These are phyloP conservation scores for Vanessa atalanta DNA, from an alignment of 1,140 invertebrate genomes.

Conservation along the genomic window DNA sequence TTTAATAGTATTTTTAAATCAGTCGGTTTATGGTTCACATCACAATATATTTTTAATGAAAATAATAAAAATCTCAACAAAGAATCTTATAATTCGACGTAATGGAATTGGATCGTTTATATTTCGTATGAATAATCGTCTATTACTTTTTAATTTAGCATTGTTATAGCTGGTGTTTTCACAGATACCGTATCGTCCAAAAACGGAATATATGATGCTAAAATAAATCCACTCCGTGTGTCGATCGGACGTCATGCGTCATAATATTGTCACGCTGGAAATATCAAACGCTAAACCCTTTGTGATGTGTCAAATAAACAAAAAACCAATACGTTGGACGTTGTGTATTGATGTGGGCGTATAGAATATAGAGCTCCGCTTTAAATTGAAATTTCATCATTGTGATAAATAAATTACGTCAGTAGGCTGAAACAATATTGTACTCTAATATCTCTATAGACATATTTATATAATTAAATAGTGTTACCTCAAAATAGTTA, in stretches of 20 bases:
- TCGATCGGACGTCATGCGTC: slow-evolving; percentile 3
- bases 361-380: background rate
- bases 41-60: background rate
- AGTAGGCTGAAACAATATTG: background rate
- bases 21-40: background rate
- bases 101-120: too few species aligned
- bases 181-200: background rate
- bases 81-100: too few species aligned
- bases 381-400: background rate
- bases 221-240: background rate
- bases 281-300: slow-evolving; percentile 14
- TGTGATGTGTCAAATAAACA: slow-evolving; percentile 15
- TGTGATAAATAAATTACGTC: background rate
- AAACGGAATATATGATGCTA: background rate
- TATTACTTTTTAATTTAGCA: too few species aligned
- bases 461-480: too few species aligned
- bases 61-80: background rate
- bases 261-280: slow-evolving; percentile 14
- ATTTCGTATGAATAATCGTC: too few species aligned
- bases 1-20: slow-evolving; percentile 11
- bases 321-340: slow-evolving; percentile 7
- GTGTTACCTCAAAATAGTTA: too few species aligned
- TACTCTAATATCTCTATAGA: too few species aligned
- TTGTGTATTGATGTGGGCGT: background rate
- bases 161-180: too few species aligned